Conservation (phyloP, 2,888 invertebrate species). For the Pyrochroa serraticornis region DNA sequence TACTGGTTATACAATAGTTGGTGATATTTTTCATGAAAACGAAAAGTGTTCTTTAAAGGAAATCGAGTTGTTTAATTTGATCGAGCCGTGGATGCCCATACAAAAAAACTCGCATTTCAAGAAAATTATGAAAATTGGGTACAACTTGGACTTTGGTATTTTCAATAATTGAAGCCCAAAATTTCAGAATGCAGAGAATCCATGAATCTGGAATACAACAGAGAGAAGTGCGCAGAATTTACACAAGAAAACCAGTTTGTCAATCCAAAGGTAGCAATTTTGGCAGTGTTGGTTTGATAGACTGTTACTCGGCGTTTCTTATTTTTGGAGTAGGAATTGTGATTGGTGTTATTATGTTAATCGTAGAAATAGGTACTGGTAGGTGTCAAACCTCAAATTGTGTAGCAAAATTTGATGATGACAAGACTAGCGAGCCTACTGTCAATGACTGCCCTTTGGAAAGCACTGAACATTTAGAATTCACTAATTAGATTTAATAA, state of each 20-base stretch:
- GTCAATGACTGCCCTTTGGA: too few species aligned
- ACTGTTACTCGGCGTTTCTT: constrained; percentile 38
- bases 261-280: constrained; percentile 30
- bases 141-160: constrained; percentile 32
- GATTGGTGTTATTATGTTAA: constrained; percentile 21
- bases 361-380: constrained; percentile 16
- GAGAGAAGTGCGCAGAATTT: constrained; percentile 29
- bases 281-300: constrained; percentile 35
- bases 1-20: constrained; percentile 69
- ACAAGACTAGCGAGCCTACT: too few species aligned
- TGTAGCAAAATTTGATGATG: too few species aligned
- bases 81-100: constrained; percentile 63
- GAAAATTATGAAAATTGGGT: constrained; percentile 65
- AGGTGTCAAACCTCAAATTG: too few species aligned
- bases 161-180: too few species aligned
- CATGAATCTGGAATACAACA: constrained; percentile 33
- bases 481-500: too few species aligned
- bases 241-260: constrained; percentile 36
- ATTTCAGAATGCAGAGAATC: constrained; percentile 19
- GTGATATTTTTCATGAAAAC: constrained; percentile 69
- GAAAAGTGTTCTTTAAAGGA: constrained; percentile 75
- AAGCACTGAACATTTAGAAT: too few species aligned
- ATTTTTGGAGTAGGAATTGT: constrained; percentile 31
- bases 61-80: constrained; percentile 62
- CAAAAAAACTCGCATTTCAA: constrained; percentile 62